A percentile compares a stretch with the other conserved stretches of the same genome.
Conservation (phyloP, 2,888 invertebrate genomes). For the Biston betularia region DNA sequence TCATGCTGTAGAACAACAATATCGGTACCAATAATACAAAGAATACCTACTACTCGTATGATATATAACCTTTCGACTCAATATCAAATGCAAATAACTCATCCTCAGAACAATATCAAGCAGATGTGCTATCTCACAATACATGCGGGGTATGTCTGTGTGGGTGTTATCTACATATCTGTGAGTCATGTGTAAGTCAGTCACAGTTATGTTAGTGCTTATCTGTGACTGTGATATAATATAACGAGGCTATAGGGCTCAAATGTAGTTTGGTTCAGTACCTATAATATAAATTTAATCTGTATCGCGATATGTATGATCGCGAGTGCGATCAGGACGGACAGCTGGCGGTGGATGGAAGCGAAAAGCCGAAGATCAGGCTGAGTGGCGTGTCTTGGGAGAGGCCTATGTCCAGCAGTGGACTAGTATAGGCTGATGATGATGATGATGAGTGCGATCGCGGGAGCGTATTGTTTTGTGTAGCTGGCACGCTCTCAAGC, state of each 20-base stretch:
- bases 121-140: slow-evolving; percentile 28
- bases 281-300: neutral
- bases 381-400: too few species aligned
- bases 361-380: too few species aligned
- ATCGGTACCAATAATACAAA: too few species aligned
- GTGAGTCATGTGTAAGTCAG: slow-evolving; percentile 23
- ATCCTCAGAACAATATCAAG: slow-evolving; percentile 37
- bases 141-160: slow-evolving; percentile 19
- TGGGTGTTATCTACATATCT: slow-evolving; percentile 36
- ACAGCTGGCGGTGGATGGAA: too few species aligned
- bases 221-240: neutral
- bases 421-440: too few species aligned
- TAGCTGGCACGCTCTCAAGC: too few species aligned
- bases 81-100: slow-evolving; percentile 34
- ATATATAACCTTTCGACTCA: slow-evolving; percentile 18
- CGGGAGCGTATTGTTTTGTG: too few species aligned
- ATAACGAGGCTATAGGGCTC: neutral
- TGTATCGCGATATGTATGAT: too few species aligned
- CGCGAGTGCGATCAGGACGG: too few species aligned
- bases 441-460: too few species aligned
- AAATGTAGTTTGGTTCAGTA: neutral
- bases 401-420: too few species aligned
- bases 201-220: neutral
- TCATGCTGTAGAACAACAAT: too few species aligned
- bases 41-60: neutral